Evolutionary conservation across 2,797 vertebrate species (phyloP).

Genomic region (Diplodus puntazzo): DNA sequence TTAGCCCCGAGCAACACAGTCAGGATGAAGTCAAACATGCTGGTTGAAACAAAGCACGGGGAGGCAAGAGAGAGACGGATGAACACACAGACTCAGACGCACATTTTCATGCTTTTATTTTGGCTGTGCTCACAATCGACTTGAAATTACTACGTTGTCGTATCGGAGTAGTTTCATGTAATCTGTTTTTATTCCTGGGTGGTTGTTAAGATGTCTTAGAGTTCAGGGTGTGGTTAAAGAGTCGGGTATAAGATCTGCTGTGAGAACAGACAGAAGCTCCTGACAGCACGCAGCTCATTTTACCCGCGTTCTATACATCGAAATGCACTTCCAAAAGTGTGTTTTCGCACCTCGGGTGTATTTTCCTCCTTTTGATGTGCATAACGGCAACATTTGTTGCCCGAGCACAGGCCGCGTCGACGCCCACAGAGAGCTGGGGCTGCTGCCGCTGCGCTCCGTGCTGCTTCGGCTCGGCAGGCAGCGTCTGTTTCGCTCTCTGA

Average conservation of each 20-base stretch:
- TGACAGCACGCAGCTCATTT: not conserved
- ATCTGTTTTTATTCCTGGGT: not conserved
- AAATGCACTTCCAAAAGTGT: not conserved
- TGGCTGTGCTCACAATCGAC: slow-evolving; percentile 11
- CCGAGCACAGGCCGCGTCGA: not conserved
- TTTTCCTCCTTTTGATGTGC: not conserved
- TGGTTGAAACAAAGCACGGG: slow-evolving; percentile 31
- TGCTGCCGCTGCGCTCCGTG: not conserved
- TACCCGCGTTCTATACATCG: no score
- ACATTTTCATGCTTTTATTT: slow-evolving; percentile 23
- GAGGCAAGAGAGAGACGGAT: not conserved
- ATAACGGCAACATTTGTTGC: not conserved
- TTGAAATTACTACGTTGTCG: slow-evolving; percentile 14
- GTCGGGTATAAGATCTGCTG: not conserved
- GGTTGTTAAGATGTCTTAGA: not conserved
- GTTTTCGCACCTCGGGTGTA: not conserved
- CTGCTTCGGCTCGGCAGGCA: not conserved
- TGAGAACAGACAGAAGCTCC: not conserved
- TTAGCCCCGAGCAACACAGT: slow-evolving; percentile 37
- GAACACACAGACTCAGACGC: not conserved
- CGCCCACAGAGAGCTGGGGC: not conserved
- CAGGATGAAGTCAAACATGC: slow-evolving; percentile 59
- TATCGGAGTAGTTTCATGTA: slow-evolving; percentile 12
- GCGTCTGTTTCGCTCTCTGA: no score
- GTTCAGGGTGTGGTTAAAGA: not conserved